Conservation (phyloP, 2,797 vertebrate genomes). For the Gephyroberyx darwinii region DNA sequence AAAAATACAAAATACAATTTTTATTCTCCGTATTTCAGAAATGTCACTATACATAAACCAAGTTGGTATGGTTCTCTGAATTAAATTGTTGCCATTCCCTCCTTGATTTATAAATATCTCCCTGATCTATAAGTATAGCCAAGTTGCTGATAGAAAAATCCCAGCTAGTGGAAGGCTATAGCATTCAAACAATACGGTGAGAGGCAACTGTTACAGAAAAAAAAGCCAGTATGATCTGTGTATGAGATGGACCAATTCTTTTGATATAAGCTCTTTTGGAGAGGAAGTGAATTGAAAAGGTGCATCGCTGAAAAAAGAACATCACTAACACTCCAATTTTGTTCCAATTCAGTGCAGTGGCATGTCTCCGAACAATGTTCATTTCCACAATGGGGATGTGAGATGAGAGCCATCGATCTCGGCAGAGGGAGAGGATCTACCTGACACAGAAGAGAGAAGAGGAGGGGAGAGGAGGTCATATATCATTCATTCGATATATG, state of each 20-base stretch:
- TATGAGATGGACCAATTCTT: background rate
- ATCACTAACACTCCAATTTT: background rate
- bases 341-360: background rate
- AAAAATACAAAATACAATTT: no score
- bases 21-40: no score
- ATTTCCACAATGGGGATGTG: conserved; percentile 20
- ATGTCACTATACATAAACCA: no score
- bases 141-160: background rate
- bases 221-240: background rate
- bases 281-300: background rate
- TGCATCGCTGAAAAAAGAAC: background rate
- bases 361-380: conserved; percentile 1
- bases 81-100: background rate
- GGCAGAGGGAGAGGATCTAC: background rate
- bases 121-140: background rate
- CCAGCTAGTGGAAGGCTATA: background rate
- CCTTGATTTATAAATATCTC: background rate
- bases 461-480: background rate
- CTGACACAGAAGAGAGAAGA: background rate
- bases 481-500: background rate
- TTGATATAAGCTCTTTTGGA: background rate
- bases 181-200: background rate
- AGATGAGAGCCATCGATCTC: conserved; percentile 24
- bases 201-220: background rate
- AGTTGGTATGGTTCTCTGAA: background rate